phyloP scores from a whole-genome alignment of 2,113 vertebrate genomes.

The Elephas maximus region DNA sequence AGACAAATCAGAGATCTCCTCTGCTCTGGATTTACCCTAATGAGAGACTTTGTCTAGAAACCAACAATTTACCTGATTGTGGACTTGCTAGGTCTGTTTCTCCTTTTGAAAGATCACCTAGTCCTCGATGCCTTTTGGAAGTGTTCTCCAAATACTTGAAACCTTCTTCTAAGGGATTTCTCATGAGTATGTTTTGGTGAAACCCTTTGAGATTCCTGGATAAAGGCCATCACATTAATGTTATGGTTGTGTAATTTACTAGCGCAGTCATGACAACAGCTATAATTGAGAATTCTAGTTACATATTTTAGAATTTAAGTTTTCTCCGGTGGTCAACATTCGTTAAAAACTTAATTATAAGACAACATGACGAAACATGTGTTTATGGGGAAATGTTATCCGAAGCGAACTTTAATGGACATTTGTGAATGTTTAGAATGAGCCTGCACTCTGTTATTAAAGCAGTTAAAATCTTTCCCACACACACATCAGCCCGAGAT shows the following conservation, averaged over 20 bases:
- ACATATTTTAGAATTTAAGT: slow-evolving; percentile 66
- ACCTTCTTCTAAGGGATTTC: slow-evolving; percentile 11
- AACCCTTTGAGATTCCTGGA: slow-evolving; percentile 47
- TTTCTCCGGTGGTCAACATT: slow-evolving; percentile 63
- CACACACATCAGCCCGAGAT: slow-evolving; percentile 63
- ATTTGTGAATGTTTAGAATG: slow-evolving; percentile 58
- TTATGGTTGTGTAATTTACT: slow-evolving; percentile 63
- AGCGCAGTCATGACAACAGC: slow-evolving; percentile 37
- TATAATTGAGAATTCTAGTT: slow-evolving; percentile 71
- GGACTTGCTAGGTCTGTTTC: neutral
- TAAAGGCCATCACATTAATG: slow-evolving; percentile 32
- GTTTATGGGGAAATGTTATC: slow-evolving; percentile 73
- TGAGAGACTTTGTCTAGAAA: neutral
- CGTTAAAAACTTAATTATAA: slow-evolving; percentile 78
- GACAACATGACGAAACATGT: slow-evolving; percentile 66
- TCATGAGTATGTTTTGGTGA: neutral
- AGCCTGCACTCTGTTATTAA: slow-evolving; percentile 54
- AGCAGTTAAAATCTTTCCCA: slow-evolving; percentile 72
- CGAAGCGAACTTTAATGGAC: slow-evolving; percentile 76
- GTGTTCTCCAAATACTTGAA: neutral
- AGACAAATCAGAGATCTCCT: neutral
- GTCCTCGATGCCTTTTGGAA: neutral
- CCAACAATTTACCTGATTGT: neutral
- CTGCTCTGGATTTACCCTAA: slow-evolving; percentile 15
- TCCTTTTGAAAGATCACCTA: neutral